Conservation (phyloP, 2,113 vertebrate genomes). For the Heloderma charlesbogerti region DNA sequence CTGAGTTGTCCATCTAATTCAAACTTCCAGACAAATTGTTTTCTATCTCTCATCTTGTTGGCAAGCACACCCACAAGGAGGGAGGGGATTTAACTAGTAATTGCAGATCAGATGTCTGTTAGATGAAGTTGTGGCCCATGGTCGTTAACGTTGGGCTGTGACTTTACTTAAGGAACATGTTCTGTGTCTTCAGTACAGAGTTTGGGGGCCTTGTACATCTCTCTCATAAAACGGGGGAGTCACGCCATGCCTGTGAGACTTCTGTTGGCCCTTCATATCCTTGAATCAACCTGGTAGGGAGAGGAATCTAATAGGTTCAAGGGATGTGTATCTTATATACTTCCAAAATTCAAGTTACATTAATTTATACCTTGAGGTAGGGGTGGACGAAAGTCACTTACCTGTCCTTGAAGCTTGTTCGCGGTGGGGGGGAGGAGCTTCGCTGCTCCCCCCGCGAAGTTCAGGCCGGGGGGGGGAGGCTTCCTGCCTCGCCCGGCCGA, state of each 20-base stretch:
- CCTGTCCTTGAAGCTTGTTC: no score
- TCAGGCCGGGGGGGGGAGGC: no score
- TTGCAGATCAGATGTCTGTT: not conserved
- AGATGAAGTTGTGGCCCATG: not conserved
- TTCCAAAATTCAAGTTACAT: not conserved
- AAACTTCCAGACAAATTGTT: not conserved
- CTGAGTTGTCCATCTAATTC: not conserved
- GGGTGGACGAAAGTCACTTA: no score
- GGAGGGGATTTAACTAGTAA: not conserved
- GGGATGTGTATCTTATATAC: not conserved
- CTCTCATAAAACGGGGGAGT: no score
- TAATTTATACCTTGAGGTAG: not conserved
- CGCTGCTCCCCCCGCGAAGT: no score
- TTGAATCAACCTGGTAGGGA: not conserved
- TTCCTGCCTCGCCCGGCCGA: no score
- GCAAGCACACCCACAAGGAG: not conserved
- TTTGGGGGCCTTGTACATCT: no score
- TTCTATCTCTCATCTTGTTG: not conserved
- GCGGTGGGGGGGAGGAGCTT: no score
- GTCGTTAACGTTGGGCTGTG: not conserved
- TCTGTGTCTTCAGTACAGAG: not conserved
- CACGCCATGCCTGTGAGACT: not conserved
- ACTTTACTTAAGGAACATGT: not conserved
- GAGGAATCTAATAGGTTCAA: not conserved
- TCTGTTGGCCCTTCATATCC: not conserved